Evolutionary conservation across 2,888 invertebrate species (phyloP), one percentile per base, ranked within the genome.

Genomic region (Nycteola revayana): DNA sequence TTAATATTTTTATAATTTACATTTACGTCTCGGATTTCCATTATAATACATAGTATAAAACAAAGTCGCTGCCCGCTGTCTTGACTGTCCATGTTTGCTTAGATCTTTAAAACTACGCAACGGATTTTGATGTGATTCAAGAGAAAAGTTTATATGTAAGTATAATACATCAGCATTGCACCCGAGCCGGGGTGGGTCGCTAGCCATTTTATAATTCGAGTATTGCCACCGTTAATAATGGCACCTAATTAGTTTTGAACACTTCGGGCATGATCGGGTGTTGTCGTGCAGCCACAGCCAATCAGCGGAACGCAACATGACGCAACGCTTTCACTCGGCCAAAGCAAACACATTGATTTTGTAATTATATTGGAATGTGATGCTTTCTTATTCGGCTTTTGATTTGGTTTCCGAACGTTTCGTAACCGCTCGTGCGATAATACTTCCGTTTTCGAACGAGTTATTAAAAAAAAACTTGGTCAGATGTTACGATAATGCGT

Each of bases 351-450:
- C 62, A 55, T 58, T 7, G 75, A 72, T 75, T 78, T 73, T 80
- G 72, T 82, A 83, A 83, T 80, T 79, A 76, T 71, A 77, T 72
- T 66, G 76, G 78, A 76, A 82, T 81, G 78, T 70, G 60, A 74
- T 75, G 78, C 82, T 85, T 83, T 85, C 81, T 76, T 81, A 80
- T 78, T 80, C 73, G 60, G 73, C 70, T 75, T 49, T 79, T 66
- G 73, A 69, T 68, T 73, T 57, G 52, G 69, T 75, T 82, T 76
- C 77, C 49, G 56, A 22, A 52, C 49, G 54, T 80, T 74, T 53
- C 67, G 66, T 70, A 78, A 80, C 57, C 59, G 52, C 54, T 58
- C 55, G 59, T 53, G 56, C 60, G 55, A 60, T 69, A 62, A 66
- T 57, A 75, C 75, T 82, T 83, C 83, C 82, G 78, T 75, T 74